Base-by-base conservation (phyloP, 2,113 vertebrate genomes). In the Marmota monax region DNA sequence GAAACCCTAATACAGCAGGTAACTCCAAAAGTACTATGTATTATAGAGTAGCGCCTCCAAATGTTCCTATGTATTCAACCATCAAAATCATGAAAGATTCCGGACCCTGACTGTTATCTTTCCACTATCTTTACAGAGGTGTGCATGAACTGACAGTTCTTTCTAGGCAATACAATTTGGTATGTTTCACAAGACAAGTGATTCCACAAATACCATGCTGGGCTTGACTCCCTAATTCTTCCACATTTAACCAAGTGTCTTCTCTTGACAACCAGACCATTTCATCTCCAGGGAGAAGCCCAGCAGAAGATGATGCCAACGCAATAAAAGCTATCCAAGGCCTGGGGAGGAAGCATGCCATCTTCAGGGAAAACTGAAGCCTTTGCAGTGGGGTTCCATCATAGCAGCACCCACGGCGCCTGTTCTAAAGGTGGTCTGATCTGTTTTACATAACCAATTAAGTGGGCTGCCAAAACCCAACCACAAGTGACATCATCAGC, bases 241-340 rank as follows among this genome's bases (percentile, higher is more conserved):
- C 39, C 88, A 94, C 63, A 82, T 72, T 65, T 42, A 92, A 69
- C 45, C 39, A 88, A 90, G 45, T 77, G 84, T 11, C 27, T 7
- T 73, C 84, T 86, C 88, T 91, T 90, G 58, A 77, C 58, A 95
- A 67, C 22, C 37, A 88, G 39, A 37, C 34, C 32, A 48, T 70
- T 86, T 79, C 70, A 90, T 39, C n/a, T 69, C 61, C 29, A n/a
- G n/a, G 37, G 72, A 94, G 42, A 84, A 92, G 56, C 61, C 70
- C 29, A 90, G 17, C 0, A 65, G 83, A 88, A 77, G 67, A 34
- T 4, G 23, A 87, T 13, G 63, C 56, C 11, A 74, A 70, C 25
- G 29, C 0, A 7, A 34, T 16, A 61, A 88, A 80, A 92, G 94
- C n/a, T 29, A 65, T 20, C 48, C n/a, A 42, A 73, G 37, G 76